Percentiles rank a stretch among this genome's conserved stretches.
phyloP scores from a whole-genome alignment of 2,113 vertebrate genomes.

The Platycercus adscitus region DNA sequence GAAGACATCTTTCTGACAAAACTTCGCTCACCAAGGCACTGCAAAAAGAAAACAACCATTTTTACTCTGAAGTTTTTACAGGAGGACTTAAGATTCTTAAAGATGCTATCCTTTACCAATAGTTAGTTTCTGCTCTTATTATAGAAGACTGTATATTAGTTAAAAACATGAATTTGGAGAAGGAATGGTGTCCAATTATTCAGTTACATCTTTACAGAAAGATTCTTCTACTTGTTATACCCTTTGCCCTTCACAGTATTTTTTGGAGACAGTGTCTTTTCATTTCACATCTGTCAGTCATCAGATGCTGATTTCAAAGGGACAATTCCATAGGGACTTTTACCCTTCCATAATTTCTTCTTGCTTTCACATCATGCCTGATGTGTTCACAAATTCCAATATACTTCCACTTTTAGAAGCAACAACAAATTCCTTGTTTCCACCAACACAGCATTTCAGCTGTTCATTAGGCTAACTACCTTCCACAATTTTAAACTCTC shows the following conservation, averaged over 20 bases:
- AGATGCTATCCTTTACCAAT: not conserved
- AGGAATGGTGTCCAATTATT: conserved; percentile 29
- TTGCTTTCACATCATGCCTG: conserved; percentile 4
- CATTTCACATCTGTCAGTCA: conserved; percentile 53
- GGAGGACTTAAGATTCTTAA: not conserved
- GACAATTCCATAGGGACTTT: conserved; percentile 27
- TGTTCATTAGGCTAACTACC: not conserved
- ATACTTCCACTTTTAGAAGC: not conserved
- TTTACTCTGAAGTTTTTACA: not conserved
- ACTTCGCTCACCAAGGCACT: not conserved
- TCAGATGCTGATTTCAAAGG: conserved; percentile 39
- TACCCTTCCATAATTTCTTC: conserved; percentile 8
- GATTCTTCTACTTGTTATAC: not conserved
- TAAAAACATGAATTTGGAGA: not conserved
- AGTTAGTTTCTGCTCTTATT: conserved; percentile 11
- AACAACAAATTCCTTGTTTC: not conserved
- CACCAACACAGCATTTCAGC: not conserved
- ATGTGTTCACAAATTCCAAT: conserved; percentile 34
- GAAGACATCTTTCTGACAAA: not conserved
- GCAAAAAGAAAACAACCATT: not conserved
- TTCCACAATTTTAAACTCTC: not conserved
- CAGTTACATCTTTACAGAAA: not conserved
- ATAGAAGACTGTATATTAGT: not conserved
- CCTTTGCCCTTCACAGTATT: conserved; percentile 20
- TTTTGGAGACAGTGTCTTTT: not conserved